phyloP scores from a whole-genome alignment of 1,140 invertebrate species.

The Coenobita brevimanus region DNA sequence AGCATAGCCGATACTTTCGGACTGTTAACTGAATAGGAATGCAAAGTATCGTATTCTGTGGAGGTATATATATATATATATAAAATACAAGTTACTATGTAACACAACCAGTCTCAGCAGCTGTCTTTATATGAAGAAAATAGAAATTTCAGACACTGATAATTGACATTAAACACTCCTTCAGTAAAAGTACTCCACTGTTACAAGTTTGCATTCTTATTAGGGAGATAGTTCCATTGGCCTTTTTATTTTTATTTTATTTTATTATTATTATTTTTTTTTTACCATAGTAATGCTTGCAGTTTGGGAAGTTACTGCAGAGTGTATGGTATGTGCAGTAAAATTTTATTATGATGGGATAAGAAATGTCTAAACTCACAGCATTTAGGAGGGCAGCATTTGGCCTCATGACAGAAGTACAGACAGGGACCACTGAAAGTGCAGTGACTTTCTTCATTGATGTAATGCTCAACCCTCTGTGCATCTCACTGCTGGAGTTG shows the following conservation, averaged over 20 bases:
- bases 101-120: no score
- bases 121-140: background rate
- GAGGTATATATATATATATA: no score
- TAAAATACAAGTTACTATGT: no score
- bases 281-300: no score
- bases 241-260: background rate
- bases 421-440: constrained; percentile 24
- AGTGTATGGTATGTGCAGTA: no score
- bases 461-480: constrained; percentile 46
- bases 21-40: constrained; percentile 24
- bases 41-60: constrained; percentile 1
- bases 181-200: background rate
- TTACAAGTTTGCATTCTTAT: constrained; percentile 17
- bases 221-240: background rate
- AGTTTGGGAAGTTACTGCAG: no score
- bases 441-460: constrained; percentile 24
- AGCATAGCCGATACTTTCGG: constrained; percentile 46
- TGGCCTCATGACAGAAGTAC: no score
- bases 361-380: no score
- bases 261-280: background rate
- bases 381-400: no score
- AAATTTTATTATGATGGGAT: no score
- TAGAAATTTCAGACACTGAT: background rate
- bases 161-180: background rate
- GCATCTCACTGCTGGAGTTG: constrained; percentile 25